Percentiles rank a stretch among this genome's conserved stretches.
Evolutionary conservation across 2,888 invertebrate genomes (phyloP).

Genomic region (Laspeyria flexula): DNA sequence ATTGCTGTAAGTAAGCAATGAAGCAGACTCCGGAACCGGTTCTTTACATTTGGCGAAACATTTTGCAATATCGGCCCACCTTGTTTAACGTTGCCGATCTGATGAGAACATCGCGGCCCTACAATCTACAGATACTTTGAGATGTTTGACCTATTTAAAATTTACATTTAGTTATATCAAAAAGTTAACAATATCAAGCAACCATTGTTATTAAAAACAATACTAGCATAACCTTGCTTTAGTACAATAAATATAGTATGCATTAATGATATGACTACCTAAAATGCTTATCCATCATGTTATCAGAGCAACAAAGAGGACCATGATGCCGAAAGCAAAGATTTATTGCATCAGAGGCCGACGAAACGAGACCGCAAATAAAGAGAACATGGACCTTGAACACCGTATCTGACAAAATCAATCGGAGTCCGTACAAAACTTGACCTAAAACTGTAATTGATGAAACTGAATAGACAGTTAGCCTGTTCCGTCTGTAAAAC

Average conservation of each 20-base stretch:
- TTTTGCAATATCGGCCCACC: slow-evolving; percentile 67
- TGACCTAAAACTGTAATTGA: slow-evolving; percentile 81
- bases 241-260: slow-evolving; percentile 64
- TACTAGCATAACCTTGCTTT: slow-evolving; percentile 55
- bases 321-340: slow-evolving; percentile 76
- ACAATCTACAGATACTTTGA: background rate
- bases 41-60: slow-evolving; percentile 67
- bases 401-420: slow-evolving; percentile 84
- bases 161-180: too few relatives aligned
- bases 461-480: slow-evolving; percentile 53
- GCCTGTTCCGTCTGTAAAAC: slow-evolving; percentile 23
- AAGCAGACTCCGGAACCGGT: slow-evolving; percentile 65
- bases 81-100: slow-evolving; percentile 15
- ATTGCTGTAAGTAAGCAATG: slow-evolving; percentile 42
- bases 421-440: slow-evolving; percentile 82
- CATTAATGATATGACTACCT: slow-evolving; percentile 66
- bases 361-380: slow-evolving; percentile 84
- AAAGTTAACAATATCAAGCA: slow-evolving; percentile 37
- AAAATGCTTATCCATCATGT: slow-evolving; percentile 78
- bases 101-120: slow-evolving; percentile 10
- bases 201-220: slow-evolving; percentile 38
- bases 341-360: slow-evolving; percentile 83
- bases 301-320: slow-evolving; percentile 80
- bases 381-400: slow-evolving; percentile 85
- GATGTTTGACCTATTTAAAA: background rate